These are phyloP conservation scores for Porites evermanni DNA, from an alignment of 92 coral and sea anemone species.

Conservation along the genomic window DNA sequence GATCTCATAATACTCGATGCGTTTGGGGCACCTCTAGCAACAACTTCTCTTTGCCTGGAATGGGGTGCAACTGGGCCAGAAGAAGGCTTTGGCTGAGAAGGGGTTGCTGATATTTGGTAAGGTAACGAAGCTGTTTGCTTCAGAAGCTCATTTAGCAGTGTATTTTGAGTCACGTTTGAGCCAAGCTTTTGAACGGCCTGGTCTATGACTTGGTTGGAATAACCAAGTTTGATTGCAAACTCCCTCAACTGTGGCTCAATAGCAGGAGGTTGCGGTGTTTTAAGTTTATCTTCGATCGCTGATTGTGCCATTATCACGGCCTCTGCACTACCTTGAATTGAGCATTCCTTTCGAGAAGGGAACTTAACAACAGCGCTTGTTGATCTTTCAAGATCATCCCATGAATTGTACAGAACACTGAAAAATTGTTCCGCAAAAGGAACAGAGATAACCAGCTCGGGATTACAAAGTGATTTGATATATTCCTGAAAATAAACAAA, in stretches of 20 bases:
- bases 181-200: constrained; percentile 91
- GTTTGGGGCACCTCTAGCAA: constrained; percentile 49
- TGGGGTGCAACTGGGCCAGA: constrained; percentile 5
- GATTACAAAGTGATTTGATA: constrained; percentile 73
- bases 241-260: constrained; percentile 87
- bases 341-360: constrained; percentile 45
- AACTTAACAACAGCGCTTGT: constrained; percentile 81
- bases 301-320: constrained; percentile 81
- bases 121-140: constrained; percentile 62
- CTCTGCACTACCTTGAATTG: constrained; percentile 69
- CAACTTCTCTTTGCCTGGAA: constrained; percentile 49
- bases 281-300: constrained; percentile 67
- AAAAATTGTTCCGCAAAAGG: constrained; percentile 45
- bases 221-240: constrained; percentile 94
- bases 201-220: constrained; percentile 81
- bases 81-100: constrained; percentile 24
- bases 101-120: constrained; percentile 30
- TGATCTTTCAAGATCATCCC: constrained; percentile 60
- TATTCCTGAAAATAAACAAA: constrained; percentile 59
- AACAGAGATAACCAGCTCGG: constrained; percentile 57
- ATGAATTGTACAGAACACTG: constrained; percentile 39
- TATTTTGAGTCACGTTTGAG: constrained; percentile 83
- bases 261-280: constrained; percentile 23
- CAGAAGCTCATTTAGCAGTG: constrained; percentile 86
- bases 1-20: neutral